Conservation (phyloP, 1,140 invertebrate genomes). For the Asbolus verrucosus region DNA sequence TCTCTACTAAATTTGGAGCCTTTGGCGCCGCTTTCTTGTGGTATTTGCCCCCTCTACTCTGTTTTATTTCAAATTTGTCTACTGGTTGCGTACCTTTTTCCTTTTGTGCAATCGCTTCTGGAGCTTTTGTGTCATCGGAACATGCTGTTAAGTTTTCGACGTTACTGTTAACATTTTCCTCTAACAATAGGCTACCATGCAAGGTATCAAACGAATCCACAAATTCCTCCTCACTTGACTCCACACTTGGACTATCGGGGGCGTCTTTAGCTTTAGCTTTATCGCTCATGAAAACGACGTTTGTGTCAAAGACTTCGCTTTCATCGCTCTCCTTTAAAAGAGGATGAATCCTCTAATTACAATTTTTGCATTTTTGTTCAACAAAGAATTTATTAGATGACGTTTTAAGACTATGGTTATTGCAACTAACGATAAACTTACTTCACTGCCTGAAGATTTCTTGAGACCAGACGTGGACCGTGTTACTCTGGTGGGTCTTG, state of each 20-base stretch:
- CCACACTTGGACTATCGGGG: conserved; percentile 10
- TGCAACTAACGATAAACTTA: too few relatives aligned
- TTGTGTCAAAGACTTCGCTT: conserved; percentile 58
- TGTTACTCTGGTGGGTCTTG: conserved; percentile 60
- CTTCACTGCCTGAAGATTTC: conserved; percentile 59
- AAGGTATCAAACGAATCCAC: conserved; percentile 55
- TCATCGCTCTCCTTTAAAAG: conserved; percentile 59
- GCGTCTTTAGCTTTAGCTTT: conserved; percentile 46
- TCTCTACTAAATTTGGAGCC: conserved; percentile 51
- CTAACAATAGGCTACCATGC: conserved; percentile 44
- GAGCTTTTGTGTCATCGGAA: not conserved
- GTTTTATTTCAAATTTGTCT: too few relatives aligned
- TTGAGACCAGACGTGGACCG: conserved; percentile 56
- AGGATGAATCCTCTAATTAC: too few relatives aligned
- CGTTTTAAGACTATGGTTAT: too few relatives aligned
- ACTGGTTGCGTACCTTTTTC: too few relatives aligned
- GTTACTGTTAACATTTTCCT: conserved; percentile 44
- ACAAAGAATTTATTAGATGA: too few relatives aligned
- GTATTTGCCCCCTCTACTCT: conserved; percentile 59
- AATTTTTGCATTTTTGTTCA: too few relatives aligned
- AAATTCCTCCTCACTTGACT: conserved; percentile 62
- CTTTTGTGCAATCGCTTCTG: not conserved
- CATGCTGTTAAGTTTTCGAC: conserved; percentile 50
- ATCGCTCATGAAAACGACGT: conserved; percentile 57
- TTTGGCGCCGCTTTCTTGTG: conserved; percentile 61